phyloP scores from a whole-genome alignment of 2,888 invertebrate species.

The Limnephilus rhombicus region DNA sequence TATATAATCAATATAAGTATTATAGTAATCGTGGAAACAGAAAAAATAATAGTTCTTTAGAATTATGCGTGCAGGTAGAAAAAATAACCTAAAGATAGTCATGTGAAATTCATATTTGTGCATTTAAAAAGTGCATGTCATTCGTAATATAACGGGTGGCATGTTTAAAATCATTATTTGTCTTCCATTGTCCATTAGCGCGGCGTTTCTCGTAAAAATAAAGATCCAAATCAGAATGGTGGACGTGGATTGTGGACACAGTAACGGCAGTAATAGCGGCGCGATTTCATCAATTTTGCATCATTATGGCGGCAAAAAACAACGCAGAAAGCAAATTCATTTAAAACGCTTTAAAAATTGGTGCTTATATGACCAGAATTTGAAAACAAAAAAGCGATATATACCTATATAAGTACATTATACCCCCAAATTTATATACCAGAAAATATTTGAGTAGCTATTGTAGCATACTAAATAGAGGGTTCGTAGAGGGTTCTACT shows the following conservation, averaged over 20 bases:
- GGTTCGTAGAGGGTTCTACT: neutral
- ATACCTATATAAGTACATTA: neutral
- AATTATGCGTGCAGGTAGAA: neutral
- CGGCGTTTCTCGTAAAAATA: neutral
- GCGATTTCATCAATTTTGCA: slow-evolving; percentile 8
- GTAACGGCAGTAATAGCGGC: neutral
- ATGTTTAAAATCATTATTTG: neutral
- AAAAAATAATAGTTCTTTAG: neutral
- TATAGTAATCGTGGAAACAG: too few relatives aligned
- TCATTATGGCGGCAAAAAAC: neutral
- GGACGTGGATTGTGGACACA: neutral
- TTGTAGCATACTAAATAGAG: neutral
- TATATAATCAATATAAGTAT: too few relatives aligned
- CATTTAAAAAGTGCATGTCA: neutral
- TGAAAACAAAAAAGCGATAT: neutral
- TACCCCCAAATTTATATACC: neutral
- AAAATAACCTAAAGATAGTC: neutral
- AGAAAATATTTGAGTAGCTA: neutral
- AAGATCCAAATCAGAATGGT: slow-evolving; percentile 11
- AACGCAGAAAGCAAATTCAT: neutral
- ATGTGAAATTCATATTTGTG: neutral
- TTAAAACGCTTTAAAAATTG: neutral
- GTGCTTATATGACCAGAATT: neutral
- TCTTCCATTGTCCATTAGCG: neutral
- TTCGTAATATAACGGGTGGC: neutral